phyloP scores from a whole-genome alignment of 2,113 vertebrate species.

The Aramus guarauna region DNA sequence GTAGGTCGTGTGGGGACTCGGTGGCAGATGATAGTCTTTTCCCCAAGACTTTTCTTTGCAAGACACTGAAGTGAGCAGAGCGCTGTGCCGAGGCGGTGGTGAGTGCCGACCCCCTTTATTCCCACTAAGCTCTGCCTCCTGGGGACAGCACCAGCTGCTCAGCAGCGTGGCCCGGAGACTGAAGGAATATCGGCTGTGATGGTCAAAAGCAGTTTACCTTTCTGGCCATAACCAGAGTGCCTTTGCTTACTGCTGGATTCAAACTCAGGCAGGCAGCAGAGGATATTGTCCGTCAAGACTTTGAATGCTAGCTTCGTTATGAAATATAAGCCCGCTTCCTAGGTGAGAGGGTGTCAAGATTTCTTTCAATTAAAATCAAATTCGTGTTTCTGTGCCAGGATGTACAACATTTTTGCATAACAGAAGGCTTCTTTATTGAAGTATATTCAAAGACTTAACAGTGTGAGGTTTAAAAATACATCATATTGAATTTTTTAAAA shows the following conservation, averaged over 20 bases:
- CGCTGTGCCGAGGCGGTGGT: accelerated
- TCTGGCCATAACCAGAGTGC: background rate
- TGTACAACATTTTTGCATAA: background rate
- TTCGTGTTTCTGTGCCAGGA: background rate
- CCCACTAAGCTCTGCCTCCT: accelerated
- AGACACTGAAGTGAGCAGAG: background rate
- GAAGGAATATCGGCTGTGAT: background rate
- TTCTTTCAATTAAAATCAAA: conserved; percentile 46
- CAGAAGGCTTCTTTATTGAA: background rate
- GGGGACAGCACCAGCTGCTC: background rate
- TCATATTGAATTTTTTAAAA: conserved; percentile 26
- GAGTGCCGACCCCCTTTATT: background rate
- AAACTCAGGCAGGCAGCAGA: background rate
- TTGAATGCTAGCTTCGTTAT: background rate
- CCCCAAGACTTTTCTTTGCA: background rate
- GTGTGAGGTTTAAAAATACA: conserved; percentile 34
- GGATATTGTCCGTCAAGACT: background rate
- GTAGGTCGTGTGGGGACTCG: background rate
- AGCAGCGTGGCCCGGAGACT: accelerated
- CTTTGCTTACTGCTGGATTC: background rate
- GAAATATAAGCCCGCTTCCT: background rate
- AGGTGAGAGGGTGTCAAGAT: background rate
- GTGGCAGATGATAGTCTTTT: background rate
- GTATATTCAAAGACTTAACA: background rate
- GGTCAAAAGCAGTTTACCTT: background rate